A percentile compares a stretch with the other conserved stretches of the same genome.
phyloP scores from a whole-genome alignment of 2,113 vertebrate species.

The Cromileptes altivelis region DNA sequence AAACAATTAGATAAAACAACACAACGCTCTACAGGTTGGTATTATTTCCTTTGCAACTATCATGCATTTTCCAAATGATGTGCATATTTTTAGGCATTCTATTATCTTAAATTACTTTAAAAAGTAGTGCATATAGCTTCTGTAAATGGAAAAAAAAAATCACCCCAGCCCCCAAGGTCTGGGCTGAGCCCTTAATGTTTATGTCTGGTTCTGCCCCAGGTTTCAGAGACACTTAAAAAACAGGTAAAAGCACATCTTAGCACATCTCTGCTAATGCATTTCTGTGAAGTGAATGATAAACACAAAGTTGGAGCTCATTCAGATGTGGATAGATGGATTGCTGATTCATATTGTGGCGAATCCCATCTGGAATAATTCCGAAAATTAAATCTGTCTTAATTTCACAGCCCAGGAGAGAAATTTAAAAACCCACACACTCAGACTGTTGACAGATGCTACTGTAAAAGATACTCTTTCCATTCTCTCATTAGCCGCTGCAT shows the following conservation, averaged over 20 bases:
- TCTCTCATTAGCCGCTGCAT: neutral
- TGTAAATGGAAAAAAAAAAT: too few species aligned
- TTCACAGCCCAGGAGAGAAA: constrained; percentile 10
- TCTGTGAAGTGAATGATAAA: neutral
- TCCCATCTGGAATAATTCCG: constrained; percentile 11
- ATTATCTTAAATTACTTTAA: too few species aligned
- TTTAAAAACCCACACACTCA: constrained; percentile 3
- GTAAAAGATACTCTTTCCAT: neutral
- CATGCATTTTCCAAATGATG: too few species aligned
- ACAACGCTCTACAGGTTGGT: too few species aligned
- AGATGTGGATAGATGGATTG: neutral
- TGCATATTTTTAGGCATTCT: too few species aligned
- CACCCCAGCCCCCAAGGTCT: too few species aligned
- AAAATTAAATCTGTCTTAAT: constrained; percentile 27
- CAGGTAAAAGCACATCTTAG: neutral
- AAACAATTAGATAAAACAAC: too few species aligned
- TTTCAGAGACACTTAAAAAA: constrained; percentile 4
- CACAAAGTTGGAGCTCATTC: neutral
- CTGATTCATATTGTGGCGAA: neutral
- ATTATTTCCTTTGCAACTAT: too few species aligned
- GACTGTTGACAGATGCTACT: constrained; percentile 16
- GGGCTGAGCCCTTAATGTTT: too few species aligned
- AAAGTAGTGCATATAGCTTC: too few species aligned
- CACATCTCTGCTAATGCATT: neutral
- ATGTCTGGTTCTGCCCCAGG: too few species aligned